Percentiles rank a stretch among this genome's conserved stretches.
Conservation (phyloP, 2,888 invertebrate genomes). For the Adineta ricciae region DNA sequence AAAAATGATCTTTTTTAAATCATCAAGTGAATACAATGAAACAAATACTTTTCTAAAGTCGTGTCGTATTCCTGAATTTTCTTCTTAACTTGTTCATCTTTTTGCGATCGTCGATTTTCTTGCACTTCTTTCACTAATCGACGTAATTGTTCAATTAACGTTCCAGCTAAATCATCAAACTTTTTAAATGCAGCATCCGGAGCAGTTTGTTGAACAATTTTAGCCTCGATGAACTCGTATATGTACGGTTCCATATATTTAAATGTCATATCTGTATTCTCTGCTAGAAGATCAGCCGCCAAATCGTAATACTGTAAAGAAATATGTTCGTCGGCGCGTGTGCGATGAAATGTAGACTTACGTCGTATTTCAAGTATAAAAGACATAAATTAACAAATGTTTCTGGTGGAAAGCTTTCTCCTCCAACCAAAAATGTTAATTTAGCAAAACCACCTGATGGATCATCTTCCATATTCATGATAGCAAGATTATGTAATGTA, state of each 20-base stretch:
- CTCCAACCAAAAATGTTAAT: constrained; percentile 79
- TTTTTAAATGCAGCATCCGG: constrained; percentile 82
- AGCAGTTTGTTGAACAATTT: constrained; percentile 91
- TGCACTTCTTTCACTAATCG: constrained; percentile 83
- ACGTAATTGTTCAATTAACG: constrained; percentile 75
- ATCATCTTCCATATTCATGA: constrained; percentile 75
- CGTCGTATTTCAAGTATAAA: constrained; percentile 86
- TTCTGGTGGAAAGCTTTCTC: constrained; percentile 91
- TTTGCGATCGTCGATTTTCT: constrained; percentile 74
- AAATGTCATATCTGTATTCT: constrained; percentile 87
- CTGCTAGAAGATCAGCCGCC: constrained; percentile 91
- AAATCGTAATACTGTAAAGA: constrained; percentile 68
- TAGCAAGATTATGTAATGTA: constrained; percentile 87
- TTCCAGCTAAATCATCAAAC: constrained; percentile 81
- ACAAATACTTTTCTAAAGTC: constrained; percentile 60
- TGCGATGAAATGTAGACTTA: constrained; percentile 36
- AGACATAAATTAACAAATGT: constrained; percentile 88
- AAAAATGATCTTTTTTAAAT: constrained; percentile 31
- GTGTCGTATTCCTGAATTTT: constrained; percentile 83
- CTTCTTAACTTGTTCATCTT: constrained; percentile 76
- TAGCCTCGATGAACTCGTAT: constrained; percentile 85
- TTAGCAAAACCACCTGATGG: constrained; percentile 88
- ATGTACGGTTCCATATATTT: constrained; percentile 83
- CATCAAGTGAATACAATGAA: background rate
- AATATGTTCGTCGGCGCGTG: background rate